Percentiles rank a stretch among this genome's conserved stretches.
Evolutionary conservation across 2,797 vertebrate genomes (phyloP).

Genomic region (Dromococcyx pavoninus): DNA sequence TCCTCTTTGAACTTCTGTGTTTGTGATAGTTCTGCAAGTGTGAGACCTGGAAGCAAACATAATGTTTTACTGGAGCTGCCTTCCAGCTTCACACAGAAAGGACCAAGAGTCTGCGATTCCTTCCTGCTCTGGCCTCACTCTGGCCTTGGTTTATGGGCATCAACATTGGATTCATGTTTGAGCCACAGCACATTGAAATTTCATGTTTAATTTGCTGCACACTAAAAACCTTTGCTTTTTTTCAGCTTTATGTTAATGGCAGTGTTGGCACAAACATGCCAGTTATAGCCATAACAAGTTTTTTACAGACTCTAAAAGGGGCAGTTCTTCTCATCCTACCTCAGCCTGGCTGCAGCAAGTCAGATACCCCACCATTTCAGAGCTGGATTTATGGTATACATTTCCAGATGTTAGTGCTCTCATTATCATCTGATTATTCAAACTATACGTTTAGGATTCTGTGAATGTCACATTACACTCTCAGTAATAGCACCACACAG

Average conservation of each 20-base stretch:
- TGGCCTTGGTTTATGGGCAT: background rate
- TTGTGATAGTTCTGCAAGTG: background rate
- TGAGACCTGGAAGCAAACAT: rapidly evolving
- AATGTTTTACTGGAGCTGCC: background rate
- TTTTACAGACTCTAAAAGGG: background rate
- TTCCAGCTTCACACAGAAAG: background rate
- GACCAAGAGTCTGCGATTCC: background rate
- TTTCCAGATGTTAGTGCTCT: conserved; percentile 15
- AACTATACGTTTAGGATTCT: background rate
- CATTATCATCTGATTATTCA: conserved; percentile 6
- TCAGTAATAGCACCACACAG: background rate
- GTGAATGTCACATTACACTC: background rate
- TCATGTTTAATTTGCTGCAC: background rate
- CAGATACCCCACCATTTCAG: rapidly evolving
- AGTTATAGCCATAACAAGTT: background rate
- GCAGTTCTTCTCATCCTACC: background rate
- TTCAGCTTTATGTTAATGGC: background rate
- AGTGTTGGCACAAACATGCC: background rate
- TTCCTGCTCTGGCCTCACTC: background rate
- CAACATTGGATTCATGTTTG: background rate
- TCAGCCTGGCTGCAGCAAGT: background rate
- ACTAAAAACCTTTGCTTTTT: background rate
- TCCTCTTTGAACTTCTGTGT: background rate
- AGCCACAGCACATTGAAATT: background rate
- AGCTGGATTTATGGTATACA: background rate